Evolutionary conservation across 2,113 vertebrate species (phyloP).

Genomic region (Columba janthina): DNA sequence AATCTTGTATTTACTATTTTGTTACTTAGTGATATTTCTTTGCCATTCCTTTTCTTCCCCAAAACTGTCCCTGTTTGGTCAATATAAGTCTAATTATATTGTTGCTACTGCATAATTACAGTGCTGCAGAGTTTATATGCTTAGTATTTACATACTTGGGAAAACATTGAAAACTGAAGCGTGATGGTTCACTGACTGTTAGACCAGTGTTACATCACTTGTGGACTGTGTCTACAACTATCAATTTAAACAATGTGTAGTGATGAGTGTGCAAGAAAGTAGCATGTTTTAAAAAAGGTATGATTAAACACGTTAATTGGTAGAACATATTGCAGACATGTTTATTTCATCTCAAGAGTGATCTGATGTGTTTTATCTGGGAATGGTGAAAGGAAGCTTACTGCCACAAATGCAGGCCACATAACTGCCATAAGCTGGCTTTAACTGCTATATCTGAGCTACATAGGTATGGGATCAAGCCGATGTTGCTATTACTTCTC

Average conservation of each 20-base stretch:
- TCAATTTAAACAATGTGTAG: not conserved
- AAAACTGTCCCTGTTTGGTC: not conserved
- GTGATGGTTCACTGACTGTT: not conserved
- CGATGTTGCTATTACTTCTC: not conserved
- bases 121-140: not conserved
- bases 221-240: not conserved
- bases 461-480: not conserved
- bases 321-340: not conserved
- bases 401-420: not conserved
- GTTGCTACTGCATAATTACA: not conserved
- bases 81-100: not conserved
- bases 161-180: not conserved
- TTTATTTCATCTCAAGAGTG: not conserved
- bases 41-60: not conserved
- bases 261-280: not conserved
- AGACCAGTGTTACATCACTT: not conserved
- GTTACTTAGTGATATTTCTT: not conserved
- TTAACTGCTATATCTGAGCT: not conserved
- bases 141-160: not conserved
- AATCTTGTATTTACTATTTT: not conserved
- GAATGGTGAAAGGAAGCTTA: not conserved
- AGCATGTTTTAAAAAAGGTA: accelerated
- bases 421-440: not conserved
- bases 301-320: not conserved
- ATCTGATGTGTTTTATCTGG: not conserved